phyloP scores from a whole-genome alignment of 2,888 invertebrate genomes.

The Epiblema foenella region DNA sequence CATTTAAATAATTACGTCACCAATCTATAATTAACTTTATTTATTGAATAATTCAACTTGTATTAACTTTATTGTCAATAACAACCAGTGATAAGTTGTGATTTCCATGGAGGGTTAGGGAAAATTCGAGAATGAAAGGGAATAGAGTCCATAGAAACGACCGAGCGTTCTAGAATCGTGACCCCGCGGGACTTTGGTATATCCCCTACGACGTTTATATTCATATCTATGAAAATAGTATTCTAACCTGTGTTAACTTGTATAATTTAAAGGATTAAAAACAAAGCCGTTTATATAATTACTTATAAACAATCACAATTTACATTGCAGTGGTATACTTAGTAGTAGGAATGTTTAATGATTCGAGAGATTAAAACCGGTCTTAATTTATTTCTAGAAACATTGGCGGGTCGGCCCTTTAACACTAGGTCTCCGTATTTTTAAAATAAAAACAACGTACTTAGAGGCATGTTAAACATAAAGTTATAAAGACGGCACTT shows the following conservation, averaged over 20 bases:
- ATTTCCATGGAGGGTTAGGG: background rate
- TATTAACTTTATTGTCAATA: background rate
- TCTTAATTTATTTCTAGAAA: conserved; percentile 27
- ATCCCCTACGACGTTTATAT: background rate
- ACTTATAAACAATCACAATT: background rate
- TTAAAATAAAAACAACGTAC: background rate
- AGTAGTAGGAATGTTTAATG: conserved; percentile 16
- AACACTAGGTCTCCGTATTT: conserved; percentile 9
- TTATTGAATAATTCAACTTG: background rate
- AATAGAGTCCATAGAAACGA: conserved; percentile 4
- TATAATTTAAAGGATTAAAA: background rate
- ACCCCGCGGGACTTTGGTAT: background rate
- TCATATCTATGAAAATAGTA: background rate
- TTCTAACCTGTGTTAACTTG: background rate
- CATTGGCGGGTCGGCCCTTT: conserved; percentile 6
- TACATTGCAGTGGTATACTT: background rate
- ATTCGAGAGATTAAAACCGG: conserved; percentile 23
- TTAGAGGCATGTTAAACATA: background rate
- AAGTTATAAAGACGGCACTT: background rate
- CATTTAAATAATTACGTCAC: background rate
- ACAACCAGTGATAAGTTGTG: background rate
- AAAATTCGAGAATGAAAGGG: conserved; percentile 25
- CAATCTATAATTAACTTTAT: background rate
- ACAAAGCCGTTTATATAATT: background rate
- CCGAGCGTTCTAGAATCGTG: conserved; percentile 15